Conservation (phyloP, 2,113 vertebrate genomes). For the Oryctolagus cuniculus region mOryCun1.1 NC_091439.1:74168501-74169000, state of each 20-base stretch:
- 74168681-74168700: not conserved
- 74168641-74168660: not conserved
- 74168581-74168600: not conserved
- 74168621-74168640: not conserved
- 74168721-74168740: not conserved
- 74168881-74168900: not conserved
- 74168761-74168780: too few species aligned
- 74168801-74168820: too few species aligned
- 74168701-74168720: not conserved
- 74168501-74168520: conserved; percentile 43
- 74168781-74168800: too few species aligned
- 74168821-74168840: too few species aligned
- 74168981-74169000: not conserved
- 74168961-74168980: not conserved
- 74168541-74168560: not conserved
- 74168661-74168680: not conserved
- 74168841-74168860: too few species aligned
- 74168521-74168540: conserved; percentile 19
- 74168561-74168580: not conserved
- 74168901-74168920: not conserved
- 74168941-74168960: not conserved
- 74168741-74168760: not conserved
- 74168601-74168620: not conserved
- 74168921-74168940: not conserved
- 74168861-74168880: too few species aligned